Conservation (phyloP, 2,888 invertebrate genomes). For the Amitus sp. region DNA sequence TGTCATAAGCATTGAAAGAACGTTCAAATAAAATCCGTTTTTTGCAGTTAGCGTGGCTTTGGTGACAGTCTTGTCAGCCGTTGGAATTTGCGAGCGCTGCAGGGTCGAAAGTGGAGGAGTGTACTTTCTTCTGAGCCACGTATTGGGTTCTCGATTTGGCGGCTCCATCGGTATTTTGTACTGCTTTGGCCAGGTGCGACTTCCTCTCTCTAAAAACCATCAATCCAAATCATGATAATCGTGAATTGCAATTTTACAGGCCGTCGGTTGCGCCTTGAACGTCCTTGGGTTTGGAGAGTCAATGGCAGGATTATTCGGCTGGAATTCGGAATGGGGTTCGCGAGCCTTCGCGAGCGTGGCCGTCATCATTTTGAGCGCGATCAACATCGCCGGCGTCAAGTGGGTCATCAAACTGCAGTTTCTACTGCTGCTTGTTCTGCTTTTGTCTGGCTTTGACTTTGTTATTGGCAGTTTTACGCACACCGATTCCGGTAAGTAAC, state of each 20-base stretch:
- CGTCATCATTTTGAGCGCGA: constrained; percentile 85
- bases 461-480: constrained; percentile 91
- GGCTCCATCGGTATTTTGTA: constrained; percentile 93
- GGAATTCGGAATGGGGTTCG: constrained; percentile 82
- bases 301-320: constrained; percentile 84
- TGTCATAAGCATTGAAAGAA: no score
- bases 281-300: constrained; percentile 98
- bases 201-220: no score
- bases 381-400: constrained; percentile 96
- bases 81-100: constrained; percentile 96
- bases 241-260: constrained; percentile 78
- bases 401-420: constrained; percentile 98
- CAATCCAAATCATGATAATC: no score
- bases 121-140: constrained; percentile 94
- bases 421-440: constrained; percentile 83
- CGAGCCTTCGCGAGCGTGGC: constrained; percentile 89
- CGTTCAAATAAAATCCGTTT: no score
- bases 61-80: constrained; percentile 92
- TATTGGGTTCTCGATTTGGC: constrained; percentile 92
- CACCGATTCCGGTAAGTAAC: constrained; percentile 73
- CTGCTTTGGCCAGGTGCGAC: constrained; percentile 93
- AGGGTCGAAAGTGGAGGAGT: constrained; percentile 97
- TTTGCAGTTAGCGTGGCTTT: constrained; percentile 85
- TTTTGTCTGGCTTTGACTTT: constrained; percentile 92
- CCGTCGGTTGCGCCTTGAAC: constrained; percentile 95